These are phyloP conservation scores for Tetragonisca angustula DNA, from an alignment of 2,888 invertebrate genomes.

Conservation along the genomic window DNA sequence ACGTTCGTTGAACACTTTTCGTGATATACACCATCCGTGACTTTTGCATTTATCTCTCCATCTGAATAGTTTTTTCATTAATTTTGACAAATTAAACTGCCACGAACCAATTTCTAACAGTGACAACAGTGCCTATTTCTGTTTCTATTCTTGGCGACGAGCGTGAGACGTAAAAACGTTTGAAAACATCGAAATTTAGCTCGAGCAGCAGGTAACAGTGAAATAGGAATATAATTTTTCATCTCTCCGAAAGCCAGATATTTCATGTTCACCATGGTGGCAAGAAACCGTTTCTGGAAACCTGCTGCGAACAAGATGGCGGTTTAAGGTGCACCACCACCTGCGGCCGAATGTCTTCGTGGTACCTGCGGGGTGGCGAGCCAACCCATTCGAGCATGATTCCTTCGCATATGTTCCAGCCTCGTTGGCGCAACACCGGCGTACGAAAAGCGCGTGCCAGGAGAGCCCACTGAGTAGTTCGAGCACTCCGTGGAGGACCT, in stretches of 20 bases:
- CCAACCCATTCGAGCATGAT: constrained; percentile 77
- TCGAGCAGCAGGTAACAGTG: not conserved
- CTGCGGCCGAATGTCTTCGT: constrained; percentile 73
- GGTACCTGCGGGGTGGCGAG: constrained; percentile 77
- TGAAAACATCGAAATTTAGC: not conserved
- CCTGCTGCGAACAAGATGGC: constrained; percentile 59
- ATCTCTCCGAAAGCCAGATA: not conserved
- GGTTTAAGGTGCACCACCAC: constrained; percentile 76
- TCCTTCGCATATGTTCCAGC: constrained; percentile 80
- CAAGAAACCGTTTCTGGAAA: constrained; percentile 48
- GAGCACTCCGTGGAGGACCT: constrained; percentile 63
- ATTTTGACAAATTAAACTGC: too few relatives aligned
- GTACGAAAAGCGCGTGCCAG: constrained; percentile 67
- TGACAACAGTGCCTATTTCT: not conserved
- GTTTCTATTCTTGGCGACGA: not conserved
- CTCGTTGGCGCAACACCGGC: constrained; percentile 67
- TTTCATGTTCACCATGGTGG: constrained; percentile 7
- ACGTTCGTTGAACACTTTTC: not conserved
- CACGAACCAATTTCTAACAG: not conserved
- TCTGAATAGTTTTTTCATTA: not conserved
- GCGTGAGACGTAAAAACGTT: not conserved
- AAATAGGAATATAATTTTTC: not conserved
- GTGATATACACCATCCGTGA: not conserved
- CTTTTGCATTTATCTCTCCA: not conserved
- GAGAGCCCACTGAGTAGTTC: constrained; percentile 54